Percentiles rank a stretch among this genome's conserved stretches.
phyloP scores from a whole-genome alignment of 1,140 invertebrate species.

The Drosophila pruinosa region DNA sequence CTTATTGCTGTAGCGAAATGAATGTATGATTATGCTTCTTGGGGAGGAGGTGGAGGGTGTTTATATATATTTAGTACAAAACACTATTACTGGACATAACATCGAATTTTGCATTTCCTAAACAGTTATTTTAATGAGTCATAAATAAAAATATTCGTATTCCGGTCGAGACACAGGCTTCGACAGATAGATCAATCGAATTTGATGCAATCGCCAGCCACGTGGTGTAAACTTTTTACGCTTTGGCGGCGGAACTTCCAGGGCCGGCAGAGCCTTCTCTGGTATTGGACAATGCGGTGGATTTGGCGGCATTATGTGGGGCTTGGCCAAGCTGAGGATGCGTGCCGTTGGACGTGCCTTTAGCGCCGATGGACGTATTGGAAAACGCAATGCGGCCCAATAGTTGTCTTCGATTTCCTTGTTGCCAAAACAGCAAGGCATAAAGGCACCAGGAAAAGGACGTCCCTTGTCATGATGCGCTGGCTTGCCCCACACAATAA shows the following conservation, averaged over 20 bases:
- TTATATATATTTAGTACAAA: background rate
- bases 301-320: slow-evolving; percentile 48
- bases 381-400: slow-evolving; percentile 64
- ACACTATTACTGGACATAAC: background rate
- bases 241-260: slow-evolving; percentile 29
- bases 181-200: slow-evolving; percentile 64
- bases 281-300: slow-evolving; percentile 66
- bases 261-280: background rate
- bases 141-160: slow-evolving; percentile 63
- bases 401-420: slow-evolving; percentile 56
- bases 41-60: too few relatives aligned
- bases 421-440: slow-evolving; percentile 62
- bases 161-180: slow-evolving; percentile 58
- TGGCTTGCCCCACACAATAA: slow-evolving; percentile 61
- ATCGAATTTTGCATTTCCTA: background rate
- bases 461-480: slow-evolving; percentile 57
- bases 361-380: slow-evolving; percentile 46
- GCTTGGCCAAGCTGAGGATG: slow-evolving; percentile 57
- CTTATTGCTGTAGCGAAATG: background rate
- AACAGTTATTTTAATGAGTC: slow-evolving; percentile 2
- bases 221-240: slow-evolving; percentile 62
- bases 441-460: slow-evolving; percentile 37
- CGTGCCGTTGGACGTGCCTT: slow-evolving; percentile 51
- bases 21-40: background rate
- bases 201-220: slow-evolving; percentile 67